A percentile compares a stretch with the other conserved stretches of the same genome.
Conservation (phyloP, 2,888 invertebrate genomes). For the Amphipyra tragopoginis region DNA sequence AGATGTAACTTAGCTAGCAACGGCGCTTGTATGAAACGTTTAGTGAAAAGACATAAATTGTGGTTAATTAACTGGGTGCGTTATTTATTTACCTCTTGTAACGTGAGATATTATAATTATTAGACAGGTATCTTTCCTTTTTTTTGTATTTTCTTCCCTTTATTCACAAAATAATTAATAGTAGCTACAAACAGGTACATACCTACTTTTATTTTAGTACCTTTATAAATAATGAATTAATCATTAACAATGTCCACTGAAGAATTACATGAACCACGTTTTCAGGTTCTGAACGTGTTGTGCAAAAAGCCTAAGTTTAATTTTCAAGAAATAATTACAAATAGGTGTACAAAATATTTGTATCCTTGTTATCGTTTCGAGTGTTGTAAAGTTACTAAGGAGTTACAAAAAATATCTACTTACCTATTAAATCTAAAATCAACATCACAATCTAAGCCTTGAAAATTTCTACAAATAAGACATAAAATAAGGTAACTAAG, state of each 20-base stretch:
- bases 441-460: constrained; percentile 41
- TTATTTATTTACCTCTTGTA: background rate
- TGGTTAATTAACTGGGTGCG: constrained; percentile 12
- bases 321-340: too few species aligned
- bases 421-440: constrained; percentile 16
- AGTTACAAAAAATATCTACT: constrained; percentile 9
- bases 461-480: constrained; percentile 49
- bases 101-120: too few species aligned
- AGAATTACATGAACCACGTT: too few species aligned
- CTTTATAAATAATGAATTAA: too few species aligned
- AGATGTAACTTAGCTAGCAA: constrained; percentile 33
- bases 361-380: constrained; percentile 20
- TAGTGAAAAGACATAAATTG: constrained; percentile 4
- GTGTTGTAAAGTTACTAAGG: constrained; percentile 15
- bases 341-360: background rate
- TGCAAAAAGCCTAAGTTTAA: too few species aligned
- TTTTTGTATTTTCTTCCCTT: too few species aligned
- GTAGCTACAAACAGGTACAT: too few species aligned
- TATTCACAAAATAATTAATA: too few species aligned
- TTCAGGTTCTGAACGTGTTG: too few species aligned
- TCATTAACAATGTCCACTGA: too few species aligned
- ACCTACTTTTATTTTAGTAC: too few species aligned
- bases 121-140: too few species aligned
- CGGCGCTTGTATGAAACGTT: constrained; percentile 1
- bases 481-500: constrained; percentile 13